These are phyloP conservation scores for Heliocidaris erythrogramma DNA, from an alignment of 35 echinoderm and acorn worm species.

Conservation along the genomic window DNA sequence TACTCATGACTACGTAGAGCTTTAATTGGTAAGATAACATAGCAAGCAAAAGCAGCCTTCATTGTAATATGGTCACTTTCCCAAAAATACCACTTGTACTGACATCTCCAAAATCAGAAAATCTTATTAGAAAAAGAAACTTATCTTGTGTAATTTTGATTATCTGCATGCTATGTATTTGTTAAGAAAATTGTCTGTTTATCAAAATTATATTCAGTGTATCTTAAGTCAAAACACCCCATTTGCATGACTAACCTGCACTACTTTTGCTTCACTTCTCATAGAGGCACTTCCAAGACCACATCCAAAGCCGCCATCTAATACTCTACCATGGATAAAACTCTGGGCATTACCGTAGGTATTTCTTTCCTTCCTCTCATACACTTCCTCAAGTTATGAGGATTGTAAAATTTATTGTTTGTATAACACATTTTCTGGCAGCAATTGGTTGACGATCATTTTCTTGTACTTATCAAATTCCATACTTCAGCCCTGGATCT, in stretches of 20 bases:
- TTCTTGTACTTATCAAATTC: too few relatives aligned
- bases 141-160: background rate
- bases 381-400: background rate
- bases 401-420: background rate
- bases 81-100: too few relatives aligned
- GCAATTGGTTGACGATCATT: too few relatives aligned
- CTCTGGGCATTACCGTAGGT: conserved; percentile 49
- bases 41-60: background rate
- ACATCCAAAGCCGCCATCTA: conserved; percentile 22
- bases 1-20: background rate
- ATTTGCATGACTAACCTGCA: too few relatives aligned
- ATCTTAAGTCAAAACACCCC: too few relatives aligned
- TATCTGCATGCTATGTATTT: background rate
- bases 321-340: conserved; percentile 24
- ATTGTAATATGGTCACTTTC: background rate
- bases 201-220: background rate
- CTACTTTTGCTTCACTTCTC: background rate
- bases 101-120: too few relatives aligned
- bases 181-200: background rate
- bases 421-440: too few relatives aligned
- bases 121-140: background rate
- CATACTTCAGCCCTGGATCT: too few relatives aligned
- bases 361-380: background rate
- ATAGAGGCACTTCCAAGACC: background rate
- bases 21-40: background rate